Base-by-base conservation (phyloP, 2,888 invertebrate genomes). In the Cepaea hortensis region DNA sequence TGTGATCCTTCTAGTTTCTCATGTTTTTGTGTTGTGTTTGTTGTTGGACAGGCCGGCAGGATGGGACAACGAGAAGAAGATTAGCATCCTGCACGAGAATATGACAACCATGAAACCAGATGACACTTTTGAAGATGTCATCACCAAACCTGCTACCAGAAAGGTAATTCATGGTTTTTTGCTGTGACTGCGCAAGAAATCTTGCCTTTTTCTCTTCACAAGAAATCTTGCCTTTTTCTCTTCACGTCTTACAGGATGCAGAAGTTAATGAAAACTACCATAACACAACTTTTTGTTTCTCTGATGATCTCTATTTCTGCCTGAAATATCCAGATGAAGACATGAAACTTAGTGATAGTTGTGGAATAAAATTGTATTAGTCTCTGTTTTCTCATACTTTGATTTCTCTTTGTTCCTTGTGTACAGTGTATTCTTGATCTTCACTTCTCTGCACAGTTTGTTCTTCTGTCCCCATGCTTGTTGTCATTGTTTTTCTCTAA, bases 31-130 rank as follows among this genome's bases (percentile, higher is more conserved):
- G 55, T 55, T 55, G 55, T 55, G 55, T 55, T 55, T 55, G 3
- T 55, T 55, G 55, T 55, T 11, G 95, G 96, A 23, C 95, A 98
- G 98, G 95, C 99, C 99, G 88, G 97, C 98, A 90, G 99, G 99
- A 89, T 99, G 99, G 99, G 99, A 99, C 95, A 99, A 98, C 95
- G 97, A 98, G 95, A 99, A 99, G 95, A 99, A 99, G 96, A 98
- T 99, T 94, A 97, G 97, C 95, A 99, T 99, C 95, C 96, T 99
- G 91, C 97, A 98, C 94, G 99, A 99, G 95, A 98, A 98, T 95
- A 97, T 99, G 96, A 97, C 97, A 94, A 96, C 97, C 75, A 98
- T 98, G 95, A 98, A 97, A 95, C 97, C 98, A 3, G 98, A 98
- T 91, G 98, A 98, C 95, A 97, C 97, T 94, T 96, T 94, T 92